Evolutionary conservation across 2,113 vertebrate species (phyloP).

Genomic region (Amblyornis subalaris): DNA sequence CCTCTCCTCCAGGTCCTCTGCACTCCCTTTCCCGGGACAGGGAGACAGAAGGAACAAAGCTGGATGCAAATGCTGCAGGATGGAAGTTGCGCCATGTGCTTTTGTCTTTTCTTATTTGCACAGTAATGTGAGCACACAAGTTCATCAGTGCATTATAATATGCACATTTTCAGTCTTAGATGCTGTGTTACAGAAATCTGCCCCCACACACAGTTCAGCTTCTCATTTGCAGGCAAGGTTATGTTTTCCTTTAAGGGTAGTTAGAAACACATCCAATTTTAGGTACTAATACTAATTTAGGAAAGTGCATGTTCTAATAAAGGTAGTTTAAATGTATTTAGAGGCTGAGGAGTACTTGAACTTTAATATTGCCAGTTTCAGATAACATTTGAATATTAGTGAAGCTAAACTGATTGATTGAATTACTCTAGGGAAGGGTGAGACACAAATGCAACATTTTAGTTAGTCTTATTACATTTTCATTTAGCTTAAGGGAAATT

Average conservation of each 20-base stretch:
- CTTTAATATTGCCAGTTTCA: constrained; percentile 39
- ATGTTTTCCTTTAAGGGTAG: constrained; percentile 36
- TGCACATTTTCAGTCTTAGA: not conserved
- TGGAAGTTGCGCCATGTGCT: not conserved
- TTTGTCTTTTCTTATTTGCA: not conserved
- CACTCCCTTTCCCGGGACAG: not conserved
- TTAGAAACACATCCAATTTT: constrained; percentile 40
- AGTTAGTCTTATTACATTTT: constrained; percentile 51
- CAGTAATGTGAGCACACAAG: not conserved
- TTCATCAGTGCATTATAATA: not conserved
- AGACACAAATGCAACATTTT: constrained; percentile 53
- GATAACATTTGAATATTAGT: constrained; percentile 57
- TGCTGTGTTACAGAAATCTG: not conserved
- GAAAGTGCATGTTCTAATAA: constrained; percentile 29
- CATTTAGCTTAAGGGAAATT: constrained; percentile 55
- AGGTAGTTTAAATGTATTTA: constrained; percentile 46
- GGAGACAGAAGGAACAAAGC: not conserved
- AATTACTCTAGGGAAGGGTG: constrained; percentile 52
- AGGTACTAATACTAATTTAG: constrained; percentile 45
- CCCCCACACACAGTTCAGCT: not conserved
- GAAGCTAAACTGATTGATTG: constrained; percentile 66
- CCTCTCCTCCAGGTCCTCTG: not conserved
- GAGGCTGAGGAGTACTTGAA: constrained; percentile 32
- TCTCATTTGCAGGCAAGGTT: constrained; percentile 23
- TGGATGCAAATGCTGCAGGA: not conserved